Percentiles rank a stretch among this genome's conserved stretches.
Conservation (phyloP, 2,888 invertebrate species). For the Aphodius granarius region DNA sequence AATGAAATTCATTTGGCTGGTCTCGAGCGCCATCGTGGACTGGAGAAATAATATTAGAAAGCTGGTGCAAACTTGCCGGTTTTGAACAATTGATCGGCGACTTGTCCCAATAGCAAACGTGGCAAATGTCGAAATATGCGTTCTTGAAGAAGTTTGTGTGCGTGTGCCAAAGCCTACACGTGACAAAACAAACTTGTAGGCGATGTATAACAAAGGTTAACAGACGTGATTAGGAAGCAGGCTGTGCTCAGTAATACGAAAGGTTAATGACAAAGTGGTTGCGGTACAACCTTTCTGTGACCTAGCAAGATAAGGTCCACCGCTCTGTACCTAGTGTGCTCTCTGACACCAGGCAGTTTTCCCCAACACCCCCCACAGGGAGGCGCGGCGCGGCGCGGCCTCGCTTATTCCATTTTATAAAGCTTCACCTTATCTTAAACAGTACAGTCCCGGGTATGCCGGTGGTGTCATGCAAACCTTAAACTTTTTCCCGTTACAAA, state of each 20-base stretch:
- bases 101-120: not conserved
- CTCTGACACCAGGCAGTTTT: conserved; percentile 19
- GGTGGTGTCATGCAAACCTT: conserved; percentile 38
- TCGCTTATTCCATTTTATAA: conserved; percentile 29
- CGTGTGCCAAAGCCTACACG: not conserved
- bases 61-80: not conserved
- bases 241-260: conserved; percentile 42
- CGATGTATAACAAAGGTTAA: conserved; percentile 41
- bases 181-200: conserved; percentile 7
- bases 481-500: conserved; percentile 32
- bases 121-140: not conserved
- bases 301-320: conserved; percentile 46
- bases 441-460: conserved; percentile 36
- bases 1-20: not conserved
- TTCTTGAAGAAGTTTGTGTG: not conserved
- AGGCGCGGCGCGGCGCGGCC: conserved; percentile 18
- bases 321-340: conserved; percentile 38
- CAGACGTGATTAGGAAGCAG: conserved; percentile 43
- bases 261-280: conserved; percentile 50
- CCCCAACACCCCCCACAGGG: too few relatives aligned
- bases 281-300: conserved; percentile 48
- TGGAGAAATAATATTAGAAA: not conserved
- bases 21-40: not conserved
- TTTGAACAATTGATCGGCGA: not conserved
- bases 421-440: conserved; percentile 40